These are phyloP conservation scores for Diplodus sargus DNA, from an alignment of 2,797 vertebrate genomes.

Conservation along the genomic window DNA sequence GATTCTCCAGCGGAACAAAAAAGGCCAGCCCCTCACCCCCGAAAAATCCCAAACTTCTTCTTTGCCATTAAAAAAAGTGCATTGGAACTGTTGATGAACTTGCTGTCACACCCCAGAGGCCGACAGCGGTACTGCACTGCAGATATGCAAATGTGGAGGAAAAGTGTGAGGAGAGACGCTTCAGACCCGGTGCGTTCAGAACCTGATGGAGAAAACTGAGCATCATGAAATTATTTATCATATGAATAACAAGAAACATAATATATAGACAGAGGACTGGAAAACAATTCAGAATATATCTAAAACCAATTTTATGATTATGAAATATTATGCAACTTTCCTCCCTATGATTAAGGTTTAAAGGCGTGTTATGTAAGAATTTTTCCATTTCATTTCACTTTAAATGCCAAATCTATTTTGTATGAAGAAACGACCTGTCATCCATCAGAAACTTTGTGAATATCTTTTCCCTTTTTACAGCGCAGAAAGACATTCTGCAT, in stretches of 20 bases:
- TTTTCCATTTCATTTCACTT: too few relatives aligned
- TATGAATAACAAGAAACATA: neutral
- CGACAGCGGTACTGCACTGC: conserved; percentile 60
- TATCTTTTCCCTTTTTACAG: too few relatives aligned
- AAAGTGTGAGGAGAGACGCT: neutral
- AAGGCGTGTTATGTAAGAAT: too few relatives aligned
- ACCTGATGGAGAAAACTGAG: neutral
- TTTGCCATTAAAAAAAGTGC: conserved; percentile 72
- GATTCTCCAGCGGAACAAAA: conserved; percentile 84
- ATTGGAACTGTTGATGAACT: conserved; percentile 65
- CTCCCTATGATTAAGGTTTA: too few relatives aligned
- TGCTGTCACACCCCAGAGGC: conserved; percentile 76
- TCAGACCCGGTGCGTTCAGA: neutral
- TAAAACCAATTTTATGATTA: too few relatives aligned
- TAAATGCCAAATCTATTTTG: too few relatives aligned
- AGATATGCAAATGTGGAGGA: conserved; percentile 51
- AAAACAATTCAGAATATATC: too few relatives aligned
- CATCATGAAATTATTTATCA: neutral
- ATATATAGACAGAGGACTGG: too few relatives aligned
- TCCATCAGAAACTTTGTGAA: too few relatives aligned
- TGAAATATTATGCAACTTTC: too few relatives aligned
- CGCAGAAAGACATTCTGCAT: too few relatives aligned
- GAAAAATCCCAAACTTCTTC: conserved; percentile 81
- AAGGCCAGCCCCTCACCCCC: conserved; percentile 80
- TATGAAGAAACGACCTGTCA: too few relatives aligned